Evolutionary conservation across 2,888 invertebrate genomes (phyloP).

Genomic region (Nephrotoma flavescens): DNA sequence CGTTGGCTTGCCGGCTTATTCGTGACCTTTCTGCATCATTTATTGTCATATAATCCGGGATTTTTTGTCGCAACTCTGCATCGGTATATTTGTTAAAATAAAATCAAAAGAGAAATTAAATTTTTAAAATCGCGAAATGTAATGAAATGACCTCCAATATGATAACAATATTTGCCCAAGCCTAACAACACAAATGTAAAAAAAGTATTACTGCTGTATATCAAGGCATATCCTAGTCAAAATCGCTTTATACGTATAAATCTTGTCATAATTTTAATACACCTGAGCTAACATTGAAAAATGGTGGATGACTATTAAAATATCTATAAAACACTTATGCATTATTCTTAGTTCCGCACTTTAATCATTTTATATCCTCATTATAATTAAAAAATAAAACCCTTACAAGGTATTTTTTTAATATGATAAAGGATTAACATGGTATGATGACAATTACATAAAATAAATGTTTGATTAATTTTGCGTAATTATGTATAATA

Average conservation of each 20-base stretch:
- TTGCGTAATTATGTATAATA: neutral
- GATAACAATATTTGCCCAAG: too few species aligned
- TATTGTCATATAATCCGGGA: too few species aligned
- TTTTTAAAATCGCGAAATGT: too few species aligned
- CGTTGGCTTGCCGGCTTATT: too few species aligned
- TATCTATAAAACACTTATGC: neutral
- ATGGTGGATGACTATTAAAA: neutral
- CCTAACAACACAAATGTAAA: too few species aligned
- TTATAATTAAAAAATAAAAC: neutral
- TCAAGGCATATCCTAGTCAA: too few species aligned
- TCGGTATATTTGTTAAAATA: too few species aligned
- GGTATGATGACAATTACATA: neutral
- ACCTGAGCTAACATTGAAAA: neutral
- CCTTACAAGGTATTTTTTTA: neutral
- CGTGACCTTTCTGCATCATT: too few species aligned
- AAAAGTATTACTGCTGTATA: too few species aligned
- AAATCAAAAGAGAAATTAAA: too few species aligned
- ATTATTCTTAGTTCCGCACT: neutral
- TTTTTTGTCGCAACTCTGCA: too few species aligned
- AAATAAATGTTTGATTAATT: neutral
- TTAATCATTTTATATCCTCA: neutral
- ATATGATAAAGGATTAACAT: neutral
- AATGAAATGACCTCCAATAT: too few species aligned
- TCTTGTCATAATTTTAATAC: neutral
- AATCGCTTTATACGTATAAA: neutral